Evolutionary conservation across 2,797 vertebrate species (phyloP).

Genomic region (Pempheris klunzingeri): DNA sequence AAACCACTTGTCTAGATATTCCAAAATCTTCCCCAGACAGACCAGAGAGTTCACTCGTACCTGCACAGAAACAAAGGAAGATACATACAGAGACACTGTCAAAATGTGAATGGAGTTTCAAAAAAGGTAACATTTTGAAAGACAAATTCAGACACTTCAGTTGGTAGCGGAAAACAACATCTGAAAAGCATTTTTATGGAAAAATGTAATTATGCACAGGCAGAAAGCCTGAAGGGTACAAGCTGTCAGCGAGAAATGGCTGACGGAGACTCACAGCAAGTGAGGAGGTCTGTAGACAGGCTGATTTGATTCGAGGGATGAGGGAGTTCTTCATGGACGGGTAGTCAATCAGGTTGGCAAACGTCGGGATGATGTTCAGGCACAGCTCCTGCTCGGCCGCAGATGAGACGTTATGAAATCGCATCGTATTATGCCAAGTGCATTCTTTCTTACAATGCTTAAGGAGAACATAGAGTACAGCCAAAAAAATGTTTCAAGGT

Average conservation of each 20-base stretch:
- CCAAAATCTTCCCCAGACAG: constrained; percentile 97
- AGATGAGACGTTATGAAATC: constrained; percentile 34
- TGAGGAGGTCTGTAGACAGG: constrained; percentile 97
- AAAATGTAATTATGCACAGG: neutral
- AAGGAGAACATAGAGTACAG: neutral
- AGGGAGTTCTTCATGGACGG: constrained; percentile 99
- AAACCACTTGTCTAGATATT: constrained; percentile 99
- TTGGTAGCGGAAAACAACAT: neutral
- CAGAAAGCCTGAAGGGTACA: neutral
- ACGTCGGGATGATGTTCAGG: constrained; percentile 98
- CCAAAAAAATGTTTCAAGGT: neutral
- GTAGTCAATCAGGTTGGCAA: constrained; percentile 99
- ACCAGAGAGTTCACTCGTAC: constrained; percentile 98
- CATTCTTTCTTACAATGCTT: constrained; percentile 2
- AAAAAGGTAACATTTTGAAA: neutral
- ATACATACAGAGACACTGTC: neutral
- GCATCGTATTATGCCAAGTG: constrained; percentile 19
- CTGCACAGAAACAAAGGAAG: constrained; percentile 73
- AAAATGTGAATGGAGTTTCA: neutral
- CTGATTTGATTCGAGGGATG: constrained; percentile 96
- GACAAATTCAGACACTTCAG: neutral
- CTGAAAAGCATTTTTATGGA: neutral
- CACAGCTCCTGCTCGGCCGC: constrained; percentile 91
- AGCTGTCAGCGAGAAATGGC: neutral
- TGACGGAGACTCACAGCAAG: constrained; percentile 92